Evolutionary conservation across 2,113 vertebrate species (phyloP).

Genomic region (Hemibagrus wyckioides): DNA sequence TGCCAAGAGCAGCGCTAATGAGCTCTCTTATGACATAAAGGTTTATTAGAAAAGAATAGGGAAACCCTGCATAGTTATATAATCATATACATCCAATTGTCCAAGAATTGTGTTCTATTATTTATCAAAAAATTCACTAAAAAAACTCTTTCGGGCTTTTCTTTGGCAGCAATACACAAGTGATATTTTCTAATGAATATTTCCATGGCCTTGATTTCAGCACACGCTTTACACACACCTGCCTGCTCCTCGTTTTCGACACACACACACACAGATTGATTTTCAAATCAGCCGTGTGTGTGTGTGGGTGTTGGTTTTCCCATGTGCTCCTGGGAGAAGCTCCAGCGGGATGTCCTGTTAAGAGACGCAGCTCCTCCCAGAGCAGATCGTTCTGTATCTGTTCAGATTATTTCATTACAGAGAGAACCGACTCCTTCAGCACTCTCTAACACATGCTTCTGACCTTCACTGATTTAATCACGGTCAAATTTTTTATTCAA

Average conservation of each 20-base stretch:
- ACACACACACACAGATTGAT: neutral
- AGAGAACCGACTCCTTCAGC: neutral
- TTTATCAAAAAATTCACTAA: neutral
- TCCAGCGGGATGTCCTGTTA: neutral
- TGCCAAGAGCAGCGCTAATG: neutral
- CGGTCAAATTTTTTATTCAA: neutral
- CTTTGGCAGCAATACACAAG: neutral
- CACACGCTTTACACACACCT: neutral
- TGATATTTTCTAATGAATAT: neutral
- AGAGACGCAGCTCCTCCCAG: neutral
- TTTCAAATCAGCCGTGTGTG: neutral
- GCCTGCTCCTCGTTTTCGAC: neutral
- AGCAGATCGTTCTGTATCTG: neutral
- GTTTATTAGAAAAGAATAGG: neutral
- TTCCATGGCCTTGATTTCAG: neutral
- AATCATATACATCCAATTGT: neutral
- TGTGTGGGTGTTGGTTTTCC: neutral
- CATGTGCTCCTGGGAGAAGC: neutral
- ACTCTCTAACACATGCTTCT: neutral
- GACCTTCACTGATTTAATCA: neutral
- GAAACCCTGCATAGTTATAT: neutral
- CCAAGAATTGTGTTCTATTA: neutral
- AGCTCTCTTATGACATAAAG: neutral
- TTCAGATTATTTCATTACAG: neutral
- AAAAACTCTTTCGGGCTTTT: neutral